A percentile compares a stretch with the other conserved stretches of the same genome.
phyloP scores from a whole-genome alignment of 2,888 invertebrate species.

The Cephus spinipes region DNA sequence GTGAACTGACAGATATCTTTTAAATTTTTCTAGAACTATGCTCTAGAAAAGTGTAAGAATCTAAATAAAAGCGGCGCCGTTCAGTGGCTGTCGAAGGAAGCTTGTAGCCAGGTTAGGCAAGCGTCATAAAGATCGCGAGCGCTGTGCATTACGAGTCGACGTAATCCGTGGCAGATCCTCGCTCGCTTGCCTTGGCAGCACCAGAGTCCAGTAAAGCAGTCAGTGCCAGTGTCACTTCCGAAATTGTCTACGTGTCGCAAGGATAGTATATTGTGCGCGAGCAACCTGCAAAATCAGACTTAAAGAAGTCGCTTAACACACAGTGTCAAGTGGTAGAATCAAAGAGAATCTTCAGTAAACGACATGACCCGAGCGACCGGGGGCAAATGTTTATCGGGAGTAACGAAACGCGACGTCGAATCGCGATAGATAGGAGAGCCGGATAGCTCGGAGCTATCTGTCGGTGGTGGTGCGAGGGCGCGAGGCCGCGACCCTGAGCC shows the following conservation, averaged over 20 bases:
- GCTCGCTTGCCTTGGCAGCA: neutral
- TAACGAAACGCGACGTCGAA: slow-evolving; percentile 11
- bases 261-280: neutral
- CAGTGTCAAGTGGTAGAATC: neutral
- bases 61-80: neutral
- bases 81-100: neutral
- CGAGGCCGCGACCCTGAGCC: slow-evolving; percentile 50
- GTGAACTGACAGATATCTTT: neutral
- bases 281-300: neutral
- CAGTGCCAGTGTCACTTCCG: neutral
- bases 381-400: slow-evolving; percentile 13
- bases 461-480: slow-evolving; percentile 31
- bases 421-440: slow-evolving; percentile 10
- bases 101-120: neutral
- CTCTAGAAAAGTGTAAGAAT: neutral
- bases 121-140: neutral
- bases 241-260: neutral
- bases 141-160: neutral
- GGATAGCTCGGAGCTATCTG: neutral
- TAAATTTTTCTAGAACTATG: neutral
- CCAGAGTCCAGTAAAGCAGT: neutral
- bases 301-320: neutral
- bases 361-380: slow-evolving; percentile 16
- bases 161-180: neutral
- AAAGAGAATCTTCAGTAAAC: neutral